Evolutionary conservation across 2,113 vertebrate species (phyloP), one percentile per base, ranked within the genome.

Genomic region (Chiloscyllium plagiosum): DNA sequence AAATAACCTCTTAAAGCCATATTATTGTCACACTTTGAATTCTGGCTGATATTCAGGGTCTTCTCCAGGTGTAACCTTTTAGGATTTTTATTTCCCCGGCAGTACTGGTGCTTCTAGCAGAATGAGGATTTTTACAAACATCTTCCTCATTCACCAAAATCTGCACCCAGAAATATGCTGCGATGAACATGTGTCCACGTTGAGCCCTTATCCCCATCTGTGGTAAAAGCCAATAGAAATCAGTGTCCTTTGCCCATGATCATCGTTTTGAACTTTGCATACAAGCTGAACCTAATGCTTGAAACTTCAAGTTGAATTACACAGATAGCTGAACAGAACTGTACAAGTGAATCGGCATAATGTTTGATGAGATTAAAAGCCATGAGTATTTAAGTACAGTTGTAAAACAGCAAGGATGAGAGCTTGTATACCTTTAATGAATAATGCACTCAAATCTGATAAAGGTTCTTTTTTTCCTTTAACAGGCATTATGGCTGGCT

Each of bases 401-500:
- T 10, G 24, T 47, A 50, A 52, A 87, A 12, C 42, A 33, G 87
- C 47, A 90, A 52, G 69, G 70, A 26, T 50, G 68, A 24, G 69
- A 22, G 29, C 29, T 6, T 76, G 68, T 47, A 95, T 95, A 95
- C 17, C 42, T 70, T 50, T 15, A 70, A 50, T 52, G 42, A 33
- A 76, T 52, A 70, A 47, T 4, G 3, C 17, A 29, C 42, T 72
- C 72, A 68, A 52, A 52, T 95, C 68, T 95, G 37, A 95, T 42
- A 8, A 33, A 33, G 68, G 19, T 72, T 72, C 94, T 47, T 42
- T 97, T 20, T 96, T 61, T 12, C 17, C 95, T 96, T 96, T 3
- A n/a, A 66, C 96, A 99, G 99, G 99, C 90, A 99, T 99, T 97
- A 99, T 99, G 99, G 99, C 99, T 4, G 99, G 99, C 95, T 99